phyloP scores from a whole-genome alignment of 2,113 vertebrate species.

The Nyctereutes procyonoides region DNA sequence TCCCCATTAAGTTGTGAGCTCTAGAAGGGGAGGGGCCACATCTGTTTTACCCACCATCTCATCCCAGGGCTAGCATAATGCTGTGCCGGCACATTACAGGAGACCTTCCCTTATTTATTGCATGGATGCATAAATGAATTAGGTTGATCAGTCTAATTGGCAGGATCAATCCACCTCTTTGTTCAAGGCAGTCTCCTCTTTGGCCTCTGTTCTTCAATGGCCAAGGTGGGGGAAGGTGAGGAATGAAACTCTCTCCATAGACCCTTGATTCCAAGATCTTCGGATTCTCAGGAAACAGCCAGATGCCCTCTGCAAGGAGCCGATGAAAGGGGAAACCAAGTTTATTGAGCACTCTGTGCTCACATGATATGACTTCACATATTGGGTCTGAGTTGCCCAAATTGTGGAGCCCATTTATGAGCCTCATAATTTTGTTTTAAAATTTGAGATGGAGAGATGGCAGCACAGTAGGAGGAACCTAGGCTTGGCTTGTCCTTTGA shows the following conservation, averaged over 20 bases:
- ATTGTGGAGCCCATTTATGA: background rate
- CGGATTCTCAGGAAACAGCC: background rate
- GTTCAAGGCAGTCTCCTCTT: background rate
- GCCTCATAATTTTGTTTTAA: background rate
- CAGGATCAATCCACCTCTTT: background rate
- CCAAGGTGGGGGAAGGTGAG: background rate
- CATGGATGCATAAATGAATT: background rate
- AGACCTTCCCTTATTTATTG: background rate
- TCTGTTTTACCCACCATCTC: background rate
- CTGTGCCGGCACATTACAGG: background rate
- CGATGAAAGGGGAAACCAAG: background rate
- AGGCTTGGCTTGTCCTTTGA: background rate
- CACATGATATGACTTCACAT: background rate
- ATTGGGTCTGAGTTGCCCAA: background rate
- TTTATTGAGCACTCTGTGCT: background rate
- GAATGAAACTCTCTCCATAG: background rate
- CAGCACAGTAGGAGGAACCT: background rate
- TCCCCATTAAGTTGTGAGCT: background rate
- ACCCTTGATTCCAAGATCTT: background rate
- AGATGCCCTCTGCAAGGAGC: background rate
- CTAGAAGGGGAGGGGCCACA: background rate
- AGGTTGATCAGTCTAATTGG: background rate
- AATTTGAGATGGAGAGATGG: background rate
- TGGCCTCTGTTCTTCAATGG: background rate
- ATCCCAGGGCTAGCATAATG: background rate